These are phyloP conservation scores for Ia io DNA, from an alignment of 2,113 vertebrate species.

Conservation along the genomic window DNA sequence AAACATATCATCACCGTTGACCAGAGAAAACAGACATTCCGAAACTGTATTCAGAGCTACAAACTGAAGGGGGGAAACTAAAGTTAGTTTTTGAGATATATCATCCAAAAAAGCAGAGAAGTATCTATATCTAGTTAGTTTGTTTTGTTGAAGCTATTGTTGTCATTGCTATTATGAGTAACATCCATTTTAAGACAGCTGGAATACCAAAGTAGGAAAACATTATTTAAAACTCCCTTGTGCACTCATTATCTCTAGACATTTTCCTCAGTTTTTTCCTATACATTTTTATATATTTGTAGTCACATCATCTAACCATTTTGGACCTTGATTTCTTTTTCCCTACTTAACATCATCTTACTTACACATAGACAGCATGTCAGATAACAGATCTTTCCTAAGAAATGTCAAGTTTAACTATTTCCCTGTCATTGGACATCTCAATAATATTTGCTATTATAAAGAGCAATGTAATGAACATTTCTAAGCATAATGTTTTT, in stretches of 20 bases:
- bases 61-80: conserved; percentile 84
- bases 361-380: not conserved
- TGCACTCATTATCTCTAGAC: not conserved
- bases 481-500: not conserved
- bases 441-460: not conserved
- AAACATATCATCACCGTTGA: conserved; percentile 99
- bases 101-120: not conserved
- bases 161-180: not conserved
- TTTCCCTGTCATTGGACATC: not conserved
- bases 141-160: not conserved
- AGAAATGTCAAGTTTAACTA: not conserved
- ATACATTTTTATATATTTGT: not conserved
- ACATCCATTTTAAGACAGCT: not conserved
- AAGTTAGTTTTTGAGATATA: not conserved
- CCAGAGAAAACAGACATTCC: conserved; percentile 95
- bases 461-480: not conserved
- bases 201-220: not conserved
- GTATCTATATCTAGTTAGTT: not conserved
- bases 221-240: not conserved
- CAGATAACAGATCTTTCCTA: not conserved
- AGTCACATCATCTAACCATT: not conserved
- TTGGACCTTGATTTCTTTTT: not conserved
- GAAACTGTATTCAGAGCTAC: conserved; percentile 94
- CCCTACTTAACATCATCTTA: not conserved
- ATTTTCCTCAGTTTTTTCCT: not conserved